These are phyloP conservation scores for Aphidius ervi DNA, from an alignment of 1,140 invertebrate genomes.

Conservation along the genomic window DNA sequence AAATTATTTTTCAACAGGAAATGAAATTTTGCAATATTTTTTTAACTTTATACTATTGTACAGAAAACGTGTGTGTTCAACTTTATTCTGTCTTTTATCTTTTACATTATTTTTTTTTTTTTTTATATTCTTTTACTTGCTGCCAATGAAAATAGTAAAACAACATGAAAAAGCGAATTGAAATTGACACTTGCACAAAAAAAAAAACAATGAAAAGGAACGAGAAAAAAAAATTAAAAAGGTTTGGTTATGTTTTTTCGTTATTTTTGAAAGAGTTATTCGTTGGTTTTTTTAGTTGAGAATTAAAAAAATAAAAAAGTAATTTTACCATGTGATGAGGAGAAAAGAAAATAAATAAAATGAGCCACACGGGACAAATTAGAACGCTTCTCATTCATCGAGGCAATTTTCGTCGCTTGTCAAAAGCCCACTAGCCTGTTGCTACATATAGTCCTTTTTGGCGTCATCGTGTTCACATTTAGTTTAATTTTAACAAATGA, in stretches of 20 bases:
- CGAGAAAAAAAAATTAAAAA: constrained; percentile 1
- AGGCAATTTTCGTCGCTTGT: constrained; percentile 34
- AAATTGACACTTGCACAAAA: too few species aligned
- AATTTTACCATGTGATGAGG: too few species aligned
- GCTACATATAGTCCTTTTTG: neutral
- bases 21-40: too few species aligned
- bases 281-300: neutral
- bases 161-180: too few species aligned
- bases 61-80: too few species aligned
- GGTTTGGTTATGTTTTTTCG: neutral
- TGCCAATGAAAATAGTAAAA: too few species aligned
- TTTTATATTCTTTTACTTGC: too few species aligned
- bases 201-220: neutral
- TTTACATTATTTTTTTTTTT: too few species aligned
- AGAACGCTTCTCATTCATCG: constrained; percentile 31
- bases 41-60: too few species aligned
- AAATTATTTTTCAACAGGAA: too few species aligned
- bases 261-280: neutral
- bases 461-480: neutral
- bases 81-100: too few species aligned
- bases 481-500: neutral
- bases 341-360: constrained; percentile 9
- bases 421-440: constrained; percentile 3
- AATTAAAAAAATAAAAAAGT: neutral
- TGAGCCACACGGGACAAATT: constrained; percentile 1